Evolutionary conservation across 2,113 vertebrate genomes (phyloP).

Genomic region (Muscicapa adusta): DNA sequence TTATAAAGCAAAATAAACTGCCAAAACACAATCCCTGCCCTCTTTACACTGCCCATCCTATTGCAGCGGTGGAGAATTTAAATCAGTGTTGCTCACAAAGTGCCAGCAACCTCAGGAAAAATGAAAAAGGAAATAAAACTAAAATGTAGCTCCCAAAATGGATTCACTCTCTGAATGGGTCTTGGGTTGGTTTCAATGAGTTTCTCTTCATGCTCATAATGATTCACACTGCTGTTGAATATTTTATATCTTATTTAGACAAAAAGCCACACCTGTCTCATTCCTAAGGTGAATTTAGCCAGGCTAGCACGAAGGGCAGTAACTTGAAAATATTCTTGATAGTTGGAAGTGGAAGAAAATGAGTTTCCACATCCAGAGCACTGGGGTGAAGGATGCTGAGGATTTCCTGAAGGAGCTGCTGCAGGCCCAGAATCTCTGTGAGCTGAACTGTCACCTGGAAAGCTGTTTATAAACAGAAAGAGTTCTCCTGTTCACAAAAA

Average conservation of each 20-base stretch:
- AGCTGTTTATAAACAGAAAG: not conserved
- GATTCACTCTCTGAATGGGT: not conserved
- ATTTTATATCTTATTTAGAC: not conserved
- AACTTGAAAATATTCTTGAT: not conserved
- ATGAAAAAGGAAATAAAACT: not conserved
- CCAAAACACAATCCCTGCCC: not conserved
- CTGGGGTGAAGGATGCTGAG: not conserved
- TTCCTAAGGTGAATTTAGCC: not conserved
- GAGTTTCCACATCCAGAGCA: fast-evolving
- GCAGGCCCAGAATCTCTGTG: fast-evolving
- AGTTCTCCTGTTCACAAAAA: not conserved
- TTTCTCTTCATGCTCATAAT: not conserved
- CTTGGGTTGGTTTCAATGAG: not conserved
- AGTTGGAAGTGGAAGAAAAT: not conserved
- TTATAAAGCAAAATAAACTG: not conserved
- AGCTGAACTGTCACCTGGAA: not conserved
- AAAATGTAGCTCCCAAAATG: not conserved
- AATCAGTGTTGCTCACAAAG: not conserved
- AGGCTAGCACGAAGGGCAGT: not conserved
- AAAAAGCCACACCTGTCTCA: fast-evolving
- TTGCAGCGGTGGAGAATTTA: not conserved
- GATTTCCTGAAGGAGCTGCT: not conserved
- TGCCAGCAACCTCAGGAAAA: constrained; percentile 1
- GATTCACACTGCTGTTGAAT: not conserved
- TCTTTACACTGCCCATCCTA: not conserved